Base-by-base conservation (phyloP, 2,797 vertebrate genomes). In the Sebastes alutus region DNA sequence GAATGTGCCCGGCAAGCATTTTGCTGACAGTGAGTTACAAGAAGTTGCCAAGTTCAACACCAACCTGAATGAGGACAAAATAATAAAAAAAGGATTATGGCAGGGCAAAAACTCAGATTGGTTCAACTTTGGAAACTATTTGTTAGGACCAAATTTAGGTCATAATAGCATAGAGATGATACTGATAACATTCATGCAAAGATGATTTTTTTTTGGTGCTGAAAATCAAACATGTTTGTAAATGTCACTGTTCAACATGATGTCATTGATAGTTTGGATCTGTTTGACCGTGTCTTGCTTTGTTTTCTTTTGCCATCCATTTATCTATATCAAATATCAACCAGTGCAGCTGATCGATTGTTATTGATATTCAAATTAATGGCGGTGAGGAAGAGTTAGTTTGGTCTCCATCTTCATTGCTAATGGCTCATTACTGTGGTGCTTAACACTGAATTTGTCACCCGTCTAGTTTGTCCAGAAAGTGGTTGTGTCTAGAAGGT, bases 1-100 rank as follows among this genome's bases (percentile, higher is more conserved):
- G 60, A 30, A 3, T 64, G 63, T 64, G 46, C 33, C 75, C 58
- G 58, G 69, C 2, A 63, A 81, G 46, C 58, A 63, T 78, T 87
- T 82, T 18, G 65, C 46, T 62, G 35, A 65, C 62, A 54, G 35
- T 32, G 33, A 73, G 67, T 69, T 68, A 35, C 22, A 64, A 65
- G 18, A 73, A 66, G 29, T 27, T 54, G 35, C 54, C 38, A 69
- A 78, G 33, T 69, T 83, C n/a, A 70, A 62, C 61, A 38, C 10
- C 16, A 58, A 80, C 30, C 42, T 42, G 20, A 78, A 62, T 46
- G 6, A 64, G 32, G 66, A 79, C 56, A 64, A 8, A 67, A 27
- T 65, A 38, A 5, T 30, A 61, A 32, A 2, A 18, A 30, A 59
- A 67, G 11, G 16, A 33, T 55, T 25, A 61, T 7, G 16, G 29